Percentiles rank a stretch among this genome's conserved stretches.
These are phyloP conservation scores for Sphaeramia orbicularis DNA, from an alignment of 2,797 vertebrate genomes.

Conservation along the genomic window DNA sequence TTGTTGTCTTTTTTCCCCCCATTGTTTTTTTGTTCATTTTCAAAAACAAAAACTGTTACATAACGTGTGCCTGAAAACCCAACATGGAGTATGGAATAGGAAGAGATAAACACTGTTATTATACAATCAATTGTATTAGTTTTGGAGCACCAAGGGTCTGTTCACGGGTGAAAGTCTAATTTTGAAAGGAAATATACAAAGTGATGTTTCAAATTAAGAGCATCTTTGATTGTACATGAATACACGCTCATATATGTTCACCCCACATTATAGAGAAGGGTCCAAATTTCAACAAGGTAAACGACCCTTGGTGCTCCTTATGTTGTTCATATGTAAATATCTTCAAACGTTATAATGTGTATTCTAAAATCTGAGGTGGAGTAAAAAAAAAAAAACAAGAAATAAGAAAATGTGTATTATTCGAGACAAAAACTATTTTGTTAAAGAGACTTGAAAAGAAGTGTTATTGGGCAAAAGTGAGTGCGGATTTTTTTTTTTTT, in stretches of 20 bases:
- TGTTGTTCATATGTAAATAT: constrained; percentile 85
- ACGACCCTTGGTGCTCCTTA: constrained; percentile 77
- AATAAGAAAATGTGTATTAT: constrained; percentile 88
- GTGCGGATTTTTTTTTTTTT: constrained; percentile 71
- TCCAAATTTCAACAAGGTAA: constrained; percentile 48
- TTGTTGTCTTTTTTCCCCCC: constrained; percentile 70
- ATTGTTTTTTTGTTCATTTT: constrained; percentile 54
- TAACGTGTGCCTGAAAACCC: constrained; percentile 94
- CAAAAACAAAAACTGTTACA: constrained; percentile 87
- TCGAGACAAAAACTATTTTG: constrained; percentile 95
- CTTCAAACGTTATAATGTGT: constrained; percentile 82
- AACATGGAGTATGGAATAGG: constrained; percentile 71
- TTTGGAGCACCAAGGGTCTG: constrained; percentile 74
- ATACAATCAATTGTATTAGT: constrained; percentile 84
- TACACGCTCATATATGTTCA: constrained; percentile 44
- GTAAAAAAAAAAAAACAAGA: constrained; percentile 58
- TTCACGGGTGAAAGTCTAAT: constrained; percentile 36
- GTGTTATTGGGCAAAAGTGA: constrained; percentile 87
- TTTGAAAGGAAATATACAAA: constrained; percentile 37
- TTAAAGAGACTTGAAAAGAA: constrained; percentile 93
- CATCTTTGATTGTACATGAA: constrained; percentile 70
- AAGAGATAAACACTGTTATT: constrained; percentile 84
- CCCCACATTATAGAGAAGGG: constrained; percentile 28
- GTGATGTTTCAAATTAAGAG: constrained; percentile 46
- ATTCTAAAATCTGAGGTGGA: constrained; percentile 86